Conservation (phyloP, 1,140 invertebrate species). For the Hyles euphorbiae region DNA sequence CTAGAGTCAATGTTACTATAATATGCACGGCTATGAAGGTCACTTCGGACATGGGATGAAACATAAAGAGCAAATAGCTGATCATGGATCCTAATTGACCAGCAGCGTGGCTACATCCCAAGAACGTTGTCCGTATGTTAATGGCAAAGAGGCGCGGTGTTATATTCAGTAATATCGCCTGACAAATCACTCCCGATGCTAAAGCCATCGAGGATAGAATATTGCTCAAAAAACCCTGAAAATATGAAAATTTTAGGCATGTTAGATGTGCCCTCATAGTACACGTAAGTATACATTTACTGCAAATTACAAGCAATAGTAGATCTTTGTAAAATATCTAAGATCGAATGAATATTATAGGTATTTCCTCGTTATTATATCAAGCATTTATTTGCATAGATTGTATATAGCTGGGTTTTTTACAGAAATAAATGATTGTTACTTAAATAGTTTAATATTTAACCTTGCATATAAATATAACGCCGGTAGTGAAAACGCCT, state of each 20-base stretch:
- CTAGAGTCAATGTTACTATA: constrained; percentile 26
- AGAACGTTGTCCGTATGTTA: constrained; percentile 44
- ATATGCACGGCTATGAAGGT: constrained; percentile 28
- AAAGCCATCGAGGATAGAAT: constrained; percentile 36
- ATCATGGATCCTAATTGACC: constrained; percentile 51
- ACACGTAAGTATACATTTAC: background rate
- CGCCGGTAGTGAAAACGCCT: constrained; percentile 27
- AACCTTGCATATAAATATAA: constrained; percentile 32
- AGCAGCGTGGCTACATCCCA: constrained; percentile 49
- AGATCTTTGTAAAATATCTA: background rate
- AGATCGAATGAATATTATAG: background rate
- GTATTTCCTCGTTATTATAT: too few species aligned
- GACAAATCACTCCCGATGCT: constrained; percentile 36
- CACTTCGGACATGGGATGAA: constrained; percentile 27
- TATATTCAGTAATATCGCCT: constrained; percentile 46
- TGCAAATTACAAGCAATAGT: background rate
- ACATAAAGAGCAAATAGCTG: constrained; percentile 39
- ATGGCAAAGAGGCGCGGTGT: constrained; percentile 54
- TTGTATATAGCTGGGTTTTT: too few species aligned
- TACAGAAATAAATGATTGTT: too few species aligned
- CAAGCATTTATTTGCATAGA: too few species aligned
- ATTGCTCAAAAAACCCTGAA: constrained; percentile 30
- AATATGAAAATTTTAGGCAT: constrained; percentile 13
- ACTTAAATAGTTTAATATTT: constrained; percentile 15
- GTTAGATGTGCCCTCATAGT: background rate